Percentiles rank a stretch among this genome's conserved stretches.
Conservation (phyloP, 1,140 invertebrate genomes). For the Trichonephila clavipes region DNA sequence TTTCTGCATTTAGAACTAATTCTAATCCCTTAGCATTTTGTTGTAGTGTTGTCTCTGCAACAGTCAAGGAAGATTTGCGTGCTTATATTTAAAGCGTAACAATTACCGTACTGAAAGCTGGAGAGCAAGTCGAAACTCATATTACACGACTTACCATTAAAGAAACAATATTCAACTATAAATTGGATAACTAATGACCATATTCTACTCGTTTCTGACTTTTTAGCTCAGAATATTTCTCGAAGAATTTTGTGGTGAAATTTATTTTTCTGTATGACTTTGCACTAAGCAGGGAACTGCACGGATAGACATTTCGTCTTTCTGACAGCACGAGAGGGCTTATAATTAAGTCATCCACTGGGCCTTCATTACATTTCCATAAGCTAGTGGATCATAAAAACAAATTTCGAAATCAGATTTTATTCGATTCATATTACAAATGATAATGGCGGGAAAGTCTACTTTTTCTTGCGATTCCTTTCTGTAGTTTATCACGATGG, state of each 20-base stretch:
- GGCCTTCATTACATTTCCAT: not conserved
- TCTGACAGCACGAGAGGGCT: not conserved
- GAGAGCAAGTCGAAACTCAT: not conserved
- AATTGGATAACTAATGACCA: not conserved
- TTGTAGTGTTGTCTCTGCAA: too few relatives aligned
- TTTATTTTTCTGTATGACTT: not conserved
- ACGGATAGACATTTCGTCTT: not conserved
- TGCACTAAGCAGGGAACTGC: not conserved
- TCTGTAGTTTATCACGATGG: not conserved
- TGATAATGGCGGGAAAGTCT: not conserved
- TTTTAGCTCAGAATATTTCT: too few relatives aligned
- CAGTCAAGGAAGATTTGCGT: too few relatives aligned
- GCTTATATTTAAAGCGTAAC: not conserved
- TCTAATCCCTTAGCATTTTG: not conserved
- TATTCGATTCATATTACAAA: constrained; percentile 17
- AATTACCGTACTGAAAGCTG: constrained; percentile 34
- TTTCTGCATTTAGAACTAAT: constrained; percentile 21
- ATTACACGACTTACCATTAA: not conserved
- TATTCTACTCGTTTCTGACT: not conserved
- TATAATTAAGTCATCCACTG: not conserved
- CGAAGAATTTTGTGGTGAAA: too few relatives aligned
- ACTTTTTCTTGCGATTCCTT: not conserved
- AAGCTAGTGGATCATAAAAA: not conserved
- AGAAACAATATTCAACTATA: not conserved
- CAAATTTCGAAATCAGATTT: not conserved